phyloP scores from a whole-genome alignment of 1,140 invertebrate species.

The Polypedilum vanderplanki region DNA sequence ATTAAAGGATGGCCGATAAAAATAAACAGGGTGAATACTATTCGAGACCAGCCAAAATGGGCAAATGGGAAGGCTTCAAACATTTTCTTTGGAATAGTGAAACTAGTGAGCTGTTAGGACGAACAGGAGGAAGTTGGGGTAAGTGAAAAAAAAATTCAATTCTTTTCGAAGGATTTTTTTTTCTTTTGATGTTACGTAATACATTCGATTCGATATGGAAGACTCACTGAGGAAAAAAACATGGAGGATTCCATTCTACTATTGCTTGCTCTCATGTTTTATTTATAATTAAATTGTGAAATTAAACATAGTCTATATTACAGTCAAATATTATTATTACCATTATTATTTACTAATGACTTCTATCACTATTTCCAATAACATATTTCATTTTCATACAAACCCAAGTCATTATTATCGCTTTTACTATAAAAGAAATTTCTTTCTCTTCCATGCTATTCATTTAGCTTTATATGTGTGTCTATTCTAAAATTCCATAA shows the following conservation, averaged over 20 bases:
- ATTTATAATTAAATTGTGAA: neutral
- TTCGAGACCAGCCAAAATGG: conserved; percentile 66
- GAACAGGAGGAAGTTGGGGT: conserved; percentile 87
- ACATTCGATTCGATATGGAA: neutral
- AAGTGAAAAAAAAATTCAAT: conserved; percentile 46
- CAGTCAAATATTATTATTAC: neutral
- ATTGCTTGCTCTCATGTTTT: neutral
- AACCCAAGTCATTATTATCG: neutral
- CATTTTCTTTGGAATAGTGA: conserved; percentile 82
- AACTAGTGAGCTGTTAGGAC: conserved; percentile 77
- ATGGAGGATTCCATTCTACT: neutral
- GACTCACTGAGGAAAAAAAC: neutral
- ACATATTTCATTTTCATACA: neutral
- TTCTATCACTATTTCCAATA: neutral
- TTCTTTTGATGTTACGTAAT: conserved; percentile 20
- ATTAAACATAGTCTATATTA: neutral
- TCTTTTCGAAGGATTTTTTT: neutral
- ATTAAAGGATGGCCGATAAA: conserved; percentile 60
- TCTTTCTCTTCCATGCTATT: no score
- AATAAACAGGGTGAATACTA: conserved; percentile 69
- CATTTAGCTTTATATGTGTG: no score
- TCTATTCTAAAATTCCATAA: no score
- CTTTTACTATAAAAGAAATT: no score
- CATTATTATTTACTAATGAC: neutral
- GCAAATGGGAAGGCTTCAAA: conserved; percentile 77